Base-by-base conservation (phyloP, 2,113 vertebrate species). In the Theristicus caerulescens region DNA sequence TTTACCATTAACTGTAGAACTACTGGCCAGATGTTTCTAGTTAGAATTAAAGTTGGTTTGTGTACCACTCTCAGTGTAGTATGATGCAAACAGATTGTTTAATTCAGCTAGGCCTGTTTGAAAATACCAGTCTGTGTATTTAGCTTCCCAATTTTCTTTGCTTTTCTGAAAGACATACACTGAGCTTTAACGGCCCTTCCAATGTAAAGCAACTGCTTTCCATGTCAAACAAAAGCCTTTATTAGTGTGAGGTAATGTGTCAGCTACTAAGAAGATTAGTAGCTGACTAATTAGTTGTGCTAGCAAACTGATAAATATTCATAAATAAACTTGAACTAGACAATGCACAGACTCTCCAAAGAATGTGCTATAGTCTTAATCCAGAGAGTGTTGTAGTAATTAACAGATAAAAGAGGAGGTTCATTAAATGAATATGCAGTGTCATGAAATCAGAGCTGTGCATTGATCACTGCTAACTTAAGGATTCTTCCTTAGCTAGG, bases 391-490 rank as follows among this genome's bases (percentile, higher is more conserved):
- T 49, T 91, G 92, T 91, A 97, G 97, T 98, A 99, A 99, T 99
- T 98, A 99, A 98, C 95, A 98, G 98, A 98, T 98, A 98, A 98
- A 97, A 98, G 92, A 96, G 95, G 93, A 92, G 86, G 87, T 98
- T 98, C 97, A 98, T 98, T 98, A 98, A 98, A 98, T 98, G 97
- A 98, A 98, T 98, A 98, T 98, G 97, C 96, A 97, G 94, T 98
- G 98, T 98, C 98, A 96, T 97, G 97, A 96, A 96, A 97, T 95
- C 92, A 87, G 96, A 96, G 81, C 89, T 96, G 65, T 82, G 92
- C 98, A 99, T 98, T 98, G 98, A 99, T 99, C 97, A 98, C 84
- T 88, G 67, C 76, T 97, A 97, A 96, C 91, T 93, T 97, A 71
- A 66, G 86, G 77, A 86, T 97, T 97, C 96, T 98, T 97, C 95